Conservation (phyloP, 2,113 vertebrate genomes). For the Dolichotis patagonum region DNA sequence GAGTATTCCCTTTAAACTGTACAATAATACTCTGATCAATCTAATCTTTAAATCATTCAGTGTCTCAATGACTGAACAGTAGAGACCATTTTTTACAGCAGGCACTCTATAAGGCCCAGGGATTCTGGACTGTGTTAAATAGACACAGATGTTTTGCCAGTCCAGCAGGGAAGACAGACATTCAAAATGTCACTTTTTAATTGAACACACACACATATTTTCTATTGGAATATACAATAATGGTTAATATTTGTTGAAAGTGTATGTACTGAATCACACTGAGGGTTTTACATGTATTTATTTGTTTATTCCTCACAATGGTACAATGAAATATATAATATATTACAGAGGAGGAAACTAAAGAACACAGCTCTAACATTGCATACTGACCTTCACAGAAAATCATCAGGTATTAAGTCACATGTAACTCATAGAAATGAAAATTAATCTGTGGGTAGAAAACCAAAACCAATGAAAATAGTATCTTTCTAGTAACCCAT, state of each 20-base stretch:
- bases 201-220: neutral
- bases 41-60: neutral
- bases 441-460: neutral
- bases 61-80: neutral
- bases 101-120: rapidly evolving
- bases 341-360: neutral
- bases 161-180: neutral
- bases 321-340: neutral
- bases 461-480: neutral
- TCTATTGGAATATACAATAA: neutral
- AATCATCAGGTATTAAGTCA: neutral
- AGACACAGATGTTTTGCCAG: neutral
- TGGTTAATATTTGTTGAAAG: neutral
- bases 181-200: neutral
- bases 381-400: neutral
- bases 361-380: neutral
- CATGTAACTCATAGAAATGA: neutral
- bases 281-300: neutral
- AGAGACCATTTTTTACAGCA: neutral
- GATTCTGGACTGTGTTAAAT: neutral
- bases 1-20: neutral
- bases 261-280: neutral
- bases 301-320: neutral
- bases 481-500: neutral
- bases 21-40: neutral